phyloP scores from a whole-genome alignment of 2,888 invertebrate genomes.

The Scotopteryx bipunctaria region DNA sequence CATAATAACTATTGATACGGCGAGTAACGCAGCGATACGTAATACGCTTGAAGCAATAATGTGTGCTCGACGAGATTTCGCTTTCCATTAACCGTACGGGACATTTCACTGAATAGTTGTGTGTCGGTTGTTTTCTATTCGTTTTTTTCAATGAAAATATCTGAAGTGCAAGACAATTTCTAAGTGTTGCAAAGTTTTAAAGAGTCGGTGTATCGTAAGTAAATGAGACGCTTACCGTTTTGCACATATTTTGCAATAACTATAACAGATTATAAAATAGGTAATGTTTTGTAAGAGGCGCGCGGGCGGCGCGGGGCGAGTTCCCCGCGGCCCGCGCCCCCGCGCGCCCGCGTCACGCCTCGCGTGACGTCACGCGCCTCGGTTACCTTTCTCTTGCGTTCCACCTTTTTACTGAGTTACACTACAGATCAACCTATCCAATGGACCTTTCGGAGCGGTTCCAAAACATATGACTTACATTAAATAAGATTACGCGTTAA shows the following conservation, averaged over 20 bases:
- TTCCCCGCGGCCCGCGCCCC: constrained; percentile 49
- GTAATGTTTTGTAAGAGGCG: constrained; percentile 53
- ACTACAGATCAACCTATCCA: constrained; percentile 29
- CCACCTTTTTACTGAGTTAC: constrained; percentile 27
- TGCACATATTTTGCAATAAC: constrained; percentile 82
- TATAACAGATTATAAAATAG: constrained; percentile 73
- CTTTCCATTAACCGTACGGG: constrained; percentile 67
- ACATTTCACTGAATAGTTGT: constrained; percentile 75
- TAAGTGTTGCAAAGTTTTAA: constrained; percentile 73
- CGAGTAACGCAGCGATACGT: constrained; percentile 66
- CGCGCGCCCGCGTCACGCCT: constrained; percentile 38
- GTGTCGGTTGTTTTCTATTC: constrained; percentile 75
- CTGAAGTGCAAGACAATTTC: constrained; percentile 70
- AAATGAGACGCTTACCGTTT: constrained; percentile 79
- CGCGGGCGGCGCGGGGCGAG: constrained; percentile 52
- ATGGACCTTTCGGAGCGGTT: constrained; percentile 51
- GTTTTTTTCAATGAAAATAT: constrained; percentile 64
- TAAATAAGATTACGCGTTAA: constrained; percentile 58
- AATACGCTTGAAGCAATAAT: constrained; percentile 78
- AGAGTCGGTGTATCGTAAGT: constrained; percentile 77
- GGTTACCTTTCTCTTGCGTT: constrained; percentile 42
- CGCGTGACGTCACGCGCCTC: constrained; percentile 37
- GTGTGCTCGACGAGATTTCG: constrained; percentile 74
- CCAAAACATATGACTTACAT: constrained; percentile 51
- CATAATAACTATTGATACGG: constrained; percentile 62